Percentiles rank a stretch among this genome's conserved stretches.
phyloP scores from a whole-genome alignment of 2,888 invertebrate genomes.

The Caenorhabditis uteleia region DNA sequence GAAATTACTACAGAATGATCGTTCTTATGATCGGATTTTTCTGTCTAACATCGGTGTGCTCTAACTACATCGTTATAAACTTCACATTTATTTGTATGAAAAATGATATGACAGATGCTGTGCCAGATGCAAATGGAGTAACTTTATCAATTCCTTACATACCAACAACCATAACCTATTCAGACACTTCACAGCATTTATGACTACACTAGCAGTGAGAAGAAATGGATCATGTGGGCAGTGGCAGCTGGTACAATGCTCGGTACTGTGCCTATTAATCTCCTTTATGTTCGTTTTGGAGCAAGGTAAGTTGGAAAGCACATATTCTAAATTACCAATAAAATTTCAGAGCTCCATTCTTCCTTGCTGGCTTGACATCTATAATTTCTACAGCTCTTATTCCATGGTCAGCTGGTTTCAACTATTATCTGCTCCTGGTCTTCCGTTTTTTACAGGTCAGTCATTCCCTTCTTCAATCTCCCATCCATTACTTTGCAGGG shows the following conservation, averaged over 20 bases:
- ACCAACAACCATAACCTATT: not conserved
- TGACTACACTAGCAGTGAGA: constrained; percentile 49
- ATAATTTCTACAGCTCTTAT: constrained; percentile 39
- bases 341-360: constrained; percentile 37
- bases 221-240: constrained; percentile 55
- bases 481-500: no score
- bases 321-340: not conserved
- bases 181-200: constrained; percentile 39
- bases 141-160: not conserved
- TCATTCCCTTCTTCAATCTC: constrained; percentile 11
- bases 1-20: constrained; percentile 36
- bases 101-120: constrained; percentile 28
- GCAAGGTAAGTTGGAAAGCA: constrained; percentile 38
- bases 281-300: constrained; percentile 54
- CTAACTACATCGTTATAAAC: constrained; percentile 57
- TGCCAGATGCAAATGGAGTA: constrained; percentile 14
- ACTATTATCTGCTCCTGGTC: constrained; percentile 30
- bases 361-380: constrained; percentile 48
- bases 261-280: constrained; percentile 59
- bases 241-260: constrained; percentile 58
- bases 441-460: constrained; percentile 50
- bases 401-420: constrained; percentile 39
- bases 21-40: constrained; percentile 43
- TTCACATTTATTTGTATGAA: constrained; percentile 61
- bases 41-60: constrained; percentile 50